Evolutionary conservation across 2,888 invertebrate genomes (phyloP), one percentile per base, ranked within the genome.

Genomic region (Alcis repandata): DNA sequence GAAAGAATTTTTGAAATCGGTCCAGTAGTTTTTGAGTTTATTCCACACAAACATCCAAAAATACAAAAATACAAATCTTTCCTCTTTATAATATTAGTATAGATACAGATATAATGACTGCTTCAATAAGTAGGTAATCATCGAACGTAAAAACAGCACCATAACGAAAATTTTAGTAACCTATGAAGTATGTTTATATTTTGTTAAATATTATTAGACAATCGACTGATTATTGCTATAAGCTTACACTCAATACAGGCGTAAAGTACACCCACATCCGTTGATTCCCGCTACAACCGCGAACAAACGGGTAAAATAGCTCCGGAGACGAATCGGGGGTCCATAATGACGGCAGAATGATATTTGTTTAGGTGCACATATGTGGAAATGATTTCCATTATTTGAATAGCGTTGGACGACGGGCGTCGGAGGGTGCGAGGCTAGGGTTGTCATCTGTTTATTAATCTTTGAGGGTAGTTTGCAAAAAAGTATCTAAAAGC

Each of bases 361-460:
- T 91, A 90, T 92, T 92, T 92, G 90, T 91, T 92, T 91, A 90
- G 90, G 90, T 89, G 92, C 91, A 89, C 91, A 91, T 92, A 92
- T 92, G 92, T 92, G 92, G 89, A 92, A 92, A 91, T 92, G 90
- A 92, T 92, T 91, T 90, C 88, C 91, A 91, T 92, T 92, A 91
- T 92, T 92, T 91, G 91, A 91, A 91, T 91, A 90, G 91, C 88
- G 86, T 70, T 74, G 75, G 79, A 71, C 74, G 81, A 73, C 75
- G 77, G 77, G 63, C 62, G 68, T 76, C 79, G 41, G 49, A 57
- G 60, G 65, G 60, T 59, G 63, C 33, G 20, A 43, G 11, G 40
- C 27, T 58, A 82, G 78, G 79, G 82, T 77, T 78, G 33, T 17
- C 59, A 49, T 17, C 15, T 49, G n/a, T n/a, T 11, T 43, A 20